A percentile compares a stretch with the other conserved stretches of the same genome.
These are phyloP conservation scores for Mormyrus proboscirostris DNA, from an alignment of 2,797 vertebrate species.

Conservation along the genomic window DNA sequence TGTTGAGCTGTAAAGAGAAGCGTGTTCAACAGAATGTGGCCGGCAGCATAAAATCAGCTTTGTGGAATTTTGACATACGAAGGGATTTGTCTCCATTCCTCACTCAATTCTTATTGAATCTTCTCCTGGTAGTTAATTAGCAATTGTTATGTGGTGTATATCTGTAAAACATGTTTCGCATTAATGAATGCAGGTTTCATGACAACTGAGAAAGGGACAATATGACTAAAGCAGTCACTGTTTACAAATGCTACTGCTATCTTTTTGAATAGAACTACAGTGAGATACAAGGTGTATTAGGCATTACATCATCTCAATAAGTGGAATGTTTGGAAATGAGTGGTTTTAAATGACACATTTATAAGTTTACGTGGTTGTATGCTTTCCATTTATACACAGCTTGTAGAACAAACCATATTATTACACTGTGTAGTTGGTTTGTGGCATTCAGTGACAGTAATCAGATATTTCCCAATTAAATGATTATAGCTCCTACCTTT, in stretches of 20 bases:
- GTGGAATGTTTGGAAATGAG: background rate
- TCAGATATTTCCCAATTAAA: slow-evolving; percentile 6
- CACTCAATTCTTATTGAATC: background rate
- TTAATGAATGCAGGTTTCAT: background rate
- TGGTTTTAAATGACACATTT: slow-evolving; percentile 5
- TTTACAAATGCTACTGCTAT: background rate
- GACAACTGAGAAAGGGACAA: background rate
- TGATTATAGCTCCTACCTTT: slow-evolving; percentile 29
- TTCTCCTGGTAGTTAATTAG: background rate
- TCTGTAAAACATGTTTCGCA: slow-evolving; percentile 12
- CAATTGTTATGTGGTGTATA: background rate
- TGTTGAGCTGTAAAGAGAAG: slow-evolving; percentile 68
- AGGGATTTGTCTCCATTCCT: background rate
- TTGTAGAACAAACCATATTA: slow-evolving; percentile 9
- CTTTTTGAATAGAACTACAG: background rate
- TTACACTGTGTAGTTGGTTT: background rate
- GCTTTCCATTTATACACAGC: slow-evolving; percentile 15
- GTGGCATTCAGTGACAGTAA: background rate
- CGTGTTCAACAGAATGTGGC: slow-evolving; percentile 66
- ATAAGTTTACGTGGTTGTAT: background rate
- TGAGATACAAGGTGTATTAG: slow-evolving; percentile 14
- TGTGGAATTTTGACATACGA: slow-evolving; percentile 49
- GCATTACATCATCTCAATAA: background rate
- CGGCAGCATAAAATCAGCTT: slow-evolving; percentile 67
- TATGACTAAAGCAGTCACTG: background rate